Percentiles rank a stretch among this genome's conserved stretches.
Evolutionary conservation across 1,140 invertebrate species (phyloP).

Genomic region (Diabrotica undecimpunctata): DNA sequence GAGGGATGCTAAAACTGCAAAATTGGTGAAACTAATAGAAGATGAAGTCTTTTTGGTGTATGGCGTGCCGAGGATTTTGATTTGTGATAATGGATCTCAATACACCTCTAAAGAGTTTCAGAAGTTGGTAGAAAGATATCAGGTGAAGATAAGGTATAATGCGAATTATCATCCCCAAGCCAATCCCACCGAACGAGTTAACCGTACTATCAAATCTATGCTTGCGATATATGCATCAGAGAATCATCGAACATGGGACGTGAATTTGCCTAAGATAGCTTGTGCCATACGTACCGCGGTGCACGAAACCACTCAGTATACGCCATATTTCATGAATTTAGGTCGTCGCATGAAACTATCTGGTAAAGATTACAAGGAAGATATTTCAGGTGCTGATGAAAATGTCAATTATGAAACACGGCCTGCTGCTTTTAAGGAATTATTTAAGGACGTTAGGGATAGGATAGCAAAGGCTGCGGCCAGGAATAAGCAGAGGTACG

Average conservation of each 20-base stretch:
- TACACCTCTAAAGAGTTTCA: no score
- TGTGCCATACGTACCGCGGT: constrained; percentile 14
- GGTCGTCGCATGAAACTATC: constrained; percentile 1
- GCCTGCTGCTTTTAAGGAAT: not conserved
- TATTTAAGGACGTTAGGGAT: constrained; percentile 10
- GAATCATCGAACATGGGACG: constrained; percentile 20
- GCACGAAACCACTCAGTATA: constrained; percentile 4
- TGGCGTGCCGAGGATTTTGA: no score
- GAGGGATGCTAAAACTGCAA: no score
- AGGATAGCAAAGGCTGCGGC: not conserved
- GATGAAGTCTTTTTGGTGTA: no score
- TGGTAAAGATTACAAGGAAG: not conserved
- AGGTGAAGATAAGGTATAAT: no score
- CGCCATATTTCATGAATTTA: constrained; percentile 16
- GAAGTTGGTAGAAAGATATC: no score
- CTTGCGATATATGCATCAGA: constrained; percentile 9
- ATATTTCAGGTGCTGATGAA: not conserved
- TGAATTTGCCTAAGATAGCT: constrained; percentile 5
- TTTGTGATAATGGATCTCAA: no score
- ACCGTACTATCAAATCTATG: no score
- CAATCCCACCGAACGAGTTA: no score
- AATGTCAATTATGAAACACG: not conserved
- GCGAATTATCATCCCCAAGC: no score
- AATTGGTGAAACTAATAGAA: no score
- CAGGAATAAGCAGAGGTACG: not conserved